These are phyloP conservation scores for Panzeria rudis DNA, from an alignment of 2,888 invertebrate species.

Conservation along the genomic window DNA sequence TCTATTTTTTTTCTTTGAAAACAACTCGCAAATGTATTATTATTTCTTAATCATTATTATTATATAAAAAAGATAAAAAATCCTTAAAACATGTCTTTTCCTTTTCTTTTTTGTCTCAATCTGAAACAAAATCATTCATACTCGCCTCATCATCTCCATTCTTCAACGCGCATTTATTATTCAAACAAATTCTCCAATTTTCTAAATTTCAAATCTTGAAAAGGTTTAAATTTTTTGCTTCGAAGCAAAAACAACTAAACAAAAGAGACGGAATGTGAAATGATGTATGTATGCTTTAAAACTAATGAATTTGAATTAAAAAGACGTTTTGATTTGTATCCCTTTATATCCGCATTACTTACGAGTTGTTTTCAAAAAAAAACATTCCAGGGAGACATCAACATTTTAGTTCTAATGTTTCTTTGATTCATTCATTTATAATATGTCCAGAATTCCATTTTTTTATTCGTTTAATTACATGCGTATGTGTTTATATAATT, in stretches of 20 bases:
- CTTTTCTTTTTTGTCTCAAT: slow-evolving; percentile 35
- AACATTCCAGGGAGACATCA: slow-evolving; percentile 28
- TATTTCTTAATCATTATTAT: slow-evolving; percentile 83
- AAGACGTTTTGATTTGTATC: background rate
- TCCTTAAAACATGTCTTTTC: slow-evolving; percentile 62
- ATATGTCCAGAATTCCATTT: background rate
- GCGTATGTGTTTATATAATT: slow-evolving; percentile 74
- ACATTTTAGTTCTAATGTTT: slow-evolving; percentile 10
- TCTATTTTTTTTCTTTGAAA: slow-evolving; percentile 73
- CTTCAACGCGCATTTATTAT: background rate
- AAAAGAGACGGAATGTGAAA: slow-evolving; percentile 7
- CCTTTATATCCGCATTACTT: background rate
- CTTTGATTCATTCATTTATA: background rate
- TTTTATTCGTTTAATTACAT: slow-evolving; percentile 72
- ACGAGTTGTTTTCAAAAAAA: slow-evolving; percentile 60
- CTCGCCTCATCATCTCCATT: background rate
- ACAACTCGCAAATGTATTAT: slow-evolving; percentile 77
- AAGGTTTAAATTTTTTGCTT: slow-evolving; percentile 44
- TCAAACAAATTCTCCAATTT: background rate
- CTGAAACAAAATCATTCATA: slow-evolving; percentile 9
- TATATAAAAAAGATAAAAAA: slow-evolving; percentile 82
- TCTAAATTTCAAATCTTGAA: slow-evolving; percentile 17
- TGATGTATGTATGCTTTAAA: slow-evolving; percentile 1
- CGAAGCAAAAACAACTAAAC: slow-evolving; percentile 36
- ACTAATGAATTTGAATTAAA: slow-evolving; percentile 15